Base-by-base conservation (phyloP, 2,797 vertebrate species). In the Rhadinocentrus ornatus region DNA sequence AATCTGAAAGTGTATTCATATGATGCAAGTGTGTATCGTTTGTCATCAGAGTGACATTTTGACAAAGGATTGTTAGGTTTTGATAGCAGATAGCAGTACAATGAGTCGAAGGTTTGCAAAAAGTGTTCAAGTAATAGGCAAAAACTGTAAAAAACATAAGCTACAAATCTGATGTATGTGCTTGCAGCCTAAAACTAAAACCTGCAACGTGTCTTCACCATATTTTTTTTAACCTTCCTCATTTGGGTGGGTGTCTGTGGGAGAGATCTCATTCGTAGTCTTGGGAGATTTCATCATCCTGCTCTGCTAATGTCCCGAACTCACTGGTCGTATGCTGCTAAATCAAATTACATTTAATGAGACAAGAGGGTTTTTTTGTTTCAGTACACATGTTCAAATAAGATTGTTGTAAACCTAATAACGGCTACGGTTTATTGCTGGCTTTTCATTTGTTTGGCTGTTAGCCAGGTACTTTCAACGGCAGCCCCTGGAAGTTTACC, bases 311-410 rank as follows among this genome's bases (percentile, higher is more conserved):
- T 80, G 82, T 78, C 82, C 74, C 24, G 18, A 74, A 76, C 85
- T 76, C 81, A 58, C 75, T 27, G 76, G 77, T 82, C 87, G 69
- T 87, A 83, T 32, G 75, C 85, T 73, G 80, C 63, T 72, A 86
- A 88, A 92, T 90, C 87, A 85, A 91, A 90, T 92, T 90, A 86
- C 73, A 83, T 87, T 88, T 91, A 77, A 88, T 86, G 86, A 86
- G 73, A 90, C 84, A 86, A 86, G 88, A 88, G 84, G 71, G 73
- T 76, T 78, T 69, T 71, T 72, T 71, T 54, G n/a, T 44, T 20
- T 81, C 75, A 66, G 76, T 54, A 80, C 77, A 79, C 69, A 69
- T 68, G 83, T 83, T 80, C 77, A 88, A 90, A 89, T 82, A 82
- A 64, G 82, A 87, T 86, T 92, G 86, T 72, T 85, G 84, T 81